phyloP scores from a whole-genome alignment of 2,888 invertebrate genomes.

The Aphodius granarius region DNA sequence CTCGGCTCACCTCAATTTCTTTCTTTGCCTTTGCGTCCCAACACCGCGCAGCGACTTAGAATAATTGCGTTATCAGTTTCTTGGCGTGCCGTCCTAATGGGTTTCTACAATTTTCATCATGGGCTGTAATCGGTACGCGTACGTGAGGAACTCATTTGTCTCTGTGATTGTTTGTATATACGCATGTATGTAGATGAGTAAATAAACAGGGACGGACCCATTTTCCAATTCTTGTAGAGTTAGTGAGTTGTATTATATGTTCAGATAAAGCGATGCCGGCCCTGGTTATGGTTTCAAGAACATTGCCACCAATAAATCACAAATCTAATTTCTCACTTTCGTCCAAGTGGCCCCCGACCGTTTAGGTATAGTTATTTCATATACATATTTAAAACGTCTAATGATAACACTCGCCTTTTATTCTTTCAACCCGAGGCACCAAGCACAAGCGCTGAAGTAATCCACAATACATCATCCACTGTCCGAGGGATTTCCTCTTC shows the following conservation, averaged over 20 bases:
- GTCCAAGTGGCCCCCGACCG: neutral
- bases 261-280: too few relatives aligned
- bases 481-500: neutral
- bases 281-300: neutral
- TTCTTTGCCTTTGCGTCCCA: neutral
- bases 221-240: neutral
- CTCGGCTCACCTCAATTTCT: neutral
- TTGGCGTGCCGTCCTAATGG: conserved; percentile 1
- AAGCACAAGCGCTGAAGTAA: neutral
- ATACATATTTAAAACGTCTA: conserved; percentile 13
- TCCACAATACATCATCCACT: neutral
- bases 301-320: conserved; percentile 30
- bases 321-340: conserved; percentile 35
- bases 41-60: neutral
- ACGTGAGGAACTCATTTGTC: neutral
- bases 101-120: conserved; percentile 7
- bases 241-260: too few relatives aligned
- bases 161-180: neutral
- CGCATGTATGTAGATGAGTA: neutral
- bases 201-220: neutral
- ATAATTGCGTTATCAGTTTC: conserved; percentile 12
- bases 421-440: neutral
- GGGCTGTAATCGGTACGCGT: neutral
- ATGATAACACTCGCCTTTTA: neutral
- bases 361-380: conserved; percentile 12